Percentiles rank a stretch among this genome's conserved stretches.
Conservation (phyloP, 2,888 invertebrate genomes). For the Omphaloscelis lunosa region DNA sequence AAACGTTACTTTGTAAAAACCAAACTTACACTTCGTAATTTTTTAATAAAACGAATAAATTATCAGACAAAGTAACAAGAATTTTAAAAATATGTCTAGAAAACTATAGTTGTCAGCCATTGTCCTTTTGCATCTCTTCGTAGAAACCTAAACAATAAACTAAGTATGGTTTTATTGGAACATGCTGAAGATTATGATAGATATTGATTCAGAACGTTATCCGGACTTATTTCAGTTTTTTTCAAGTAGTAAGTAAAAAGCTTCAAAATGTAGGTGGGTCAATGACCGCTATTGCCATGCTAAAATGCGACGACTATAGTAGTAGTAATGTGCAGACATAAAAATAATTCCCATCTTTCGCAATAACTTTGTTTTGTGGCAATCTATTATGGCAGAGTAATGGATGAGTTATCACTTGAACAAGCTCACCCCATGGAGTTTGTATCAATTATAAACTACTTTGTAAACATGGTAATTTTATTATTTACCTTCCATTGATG, state of each 20-base stretch:
- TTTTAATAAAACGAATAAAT: not conserved
- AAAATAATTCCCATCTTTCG: conserved; percentile 2
- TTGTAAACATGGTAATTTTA: conserved; percentile 45
- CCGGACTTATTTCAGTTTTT: not conserved
- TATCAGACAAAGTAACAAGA: not conserved
- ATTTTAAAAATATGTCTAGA: not conserved
- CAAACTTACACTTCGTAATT: not conserved
- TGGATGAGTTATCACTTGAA: conserved; percentile 31
- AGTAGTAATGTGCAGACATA: conserved; percentile 11
- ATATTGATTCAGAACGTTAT: too few species aligned
- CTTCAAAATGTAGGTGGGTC: not conserved
- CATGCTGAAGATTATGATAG: too few species aligned
- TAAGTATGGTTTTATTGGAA: too few species aligned
- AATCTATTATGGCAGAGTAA: conserved; percentile 7
- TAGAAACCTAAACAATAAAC: too few species aligned
- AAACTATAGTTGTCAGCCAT: not conserved
- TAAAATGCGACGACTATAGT: not conserved
- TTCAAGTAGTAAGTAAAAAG: not conserved
- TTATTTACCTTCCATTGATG: conserved; percentile 29
- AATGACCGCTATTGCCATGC: not conserved
- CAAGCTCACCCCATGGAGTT: conserved; percentile 5
- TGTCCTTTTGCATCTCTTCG: not conserved
- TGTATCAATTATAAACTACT: conserved; percentile 52
- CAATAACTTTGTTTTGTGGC: not conserved
- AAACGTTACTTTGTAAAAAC: not conserved